Percentiles rank a stretch among this genome's conserved stretches.
Conservation (phyloP, 2,797 vertebrate species). For the Eremophila alpestris region DNA sequence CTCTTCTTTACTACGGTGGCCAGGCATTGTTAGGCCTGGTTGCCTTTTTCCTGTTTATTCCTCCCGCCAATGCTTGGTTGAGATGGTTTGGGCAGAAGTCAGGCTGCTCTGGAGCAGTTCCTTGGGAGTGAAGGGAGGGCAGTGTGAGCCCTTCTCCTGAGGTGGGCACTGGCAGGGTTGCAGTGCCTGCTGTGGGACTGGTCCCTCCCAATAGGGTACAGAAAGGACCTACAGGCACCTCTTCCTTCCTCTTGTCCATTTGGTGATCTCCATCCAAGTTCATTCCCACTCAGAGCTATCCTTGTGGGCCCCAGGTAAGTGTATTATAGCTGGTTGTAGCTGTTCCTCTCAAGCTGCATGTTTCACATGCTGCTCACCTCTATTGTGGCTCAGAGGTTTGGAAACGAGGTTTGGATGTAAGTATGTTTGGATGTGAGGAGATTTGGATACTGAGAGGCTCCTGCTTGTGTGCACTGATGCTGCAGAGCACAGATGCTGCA, state of each 20-base stretch:
- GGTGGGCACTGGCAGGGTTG: background rate
- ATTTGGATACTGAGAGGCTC: background rate
- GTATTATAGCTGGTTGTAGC: accelerated
- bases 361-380: accelerated
- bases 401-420: accelerated
- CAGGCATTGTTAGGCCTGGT: background rate
- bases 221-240: accelerated
- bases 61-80: accelerated
- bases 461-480: background rate
- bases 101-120: background rate
- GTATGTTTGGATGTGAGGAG: background rate
- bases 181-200: background rate
- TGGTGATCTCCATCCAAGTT: background rate
- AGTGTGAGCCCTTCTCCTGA: background rate
- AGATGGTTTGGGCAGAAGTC: background rate
- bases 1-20: background rate
- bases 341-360: background rate
- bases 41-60: background rate
- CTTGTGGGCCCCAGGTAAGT: no score
- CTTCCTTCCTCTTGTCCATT: accelerated
- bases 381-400: background rate
- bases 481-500: background rate
- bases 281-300: background rate
- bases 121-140: background rate
- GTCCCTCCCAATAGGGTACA: background rate